Conservation (phyloP, 2,797 vertebrate genomes). For the Scleropages formosus region DNA sequence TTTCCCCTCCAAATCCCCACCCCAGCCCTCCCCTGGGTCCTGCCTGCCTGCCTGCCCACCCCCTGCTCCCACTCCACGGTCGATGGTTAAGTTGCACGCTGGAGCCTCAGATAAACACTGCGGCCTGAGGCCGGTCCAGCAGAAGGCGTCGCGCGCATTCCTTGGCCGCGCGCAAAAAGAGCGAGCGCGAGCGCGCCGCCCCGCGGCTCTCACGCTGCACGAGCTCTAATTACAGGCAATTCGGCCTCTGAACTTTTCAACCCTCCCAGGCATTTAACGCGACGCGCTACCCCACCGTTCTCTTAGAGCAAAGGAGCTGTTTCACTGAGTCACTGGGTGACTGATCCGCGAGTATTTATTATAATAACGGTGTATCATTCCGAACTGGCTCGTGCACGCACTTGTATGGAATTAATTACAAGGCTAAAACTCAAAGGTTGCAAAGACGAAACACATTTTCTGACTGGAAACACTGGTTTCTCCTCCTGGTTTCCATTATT, state of each 20-base stretch:
- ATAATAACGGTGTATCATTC: not conserved
- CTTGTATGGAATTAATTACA: conserved; percentile 17
- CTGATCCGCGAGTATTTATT: not conserved
- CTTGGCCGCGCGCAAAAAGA: conserved; percentile 12
- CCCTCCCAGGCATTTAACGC: not conserved
- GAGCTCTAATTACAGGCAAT: conserved; percentile 17
- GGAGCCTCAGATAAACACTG: not conserved
- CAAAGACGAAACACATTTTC: conserved; percentile 13
- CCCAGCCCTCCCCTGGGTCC: no score
- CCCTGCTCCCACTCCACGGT: conserved; percentile 9
- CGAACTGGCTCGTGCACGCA: not conserved
- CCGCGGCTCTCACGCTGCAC: conserved; percentile 6
- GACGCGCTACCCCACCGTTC: not conserved
- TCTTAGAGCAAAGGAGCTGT: not conserved
- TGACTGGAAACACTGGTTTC: not conserved
- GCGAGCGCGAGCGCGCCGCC: conserved; percentile 16
- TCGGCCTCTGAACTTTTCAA: conserved; percentile 9
- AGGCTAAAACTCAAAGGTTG: not conserved
- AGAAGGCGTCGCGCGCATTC: conserved; percentile 13
- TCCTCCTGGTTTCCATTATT: no score
- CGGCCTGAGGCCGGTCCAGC: not conserved
- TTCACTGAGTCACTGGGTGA: no score
- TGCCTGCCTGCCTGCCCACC: not conserved
- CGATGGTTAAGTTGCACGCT: conserved; percentile 44
- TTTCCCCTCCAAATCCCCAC: not conserved